Base-by-base conservation (phyloP, 2,888 invertebrate genomes). In the Cerceris ruficornis region DNA sequence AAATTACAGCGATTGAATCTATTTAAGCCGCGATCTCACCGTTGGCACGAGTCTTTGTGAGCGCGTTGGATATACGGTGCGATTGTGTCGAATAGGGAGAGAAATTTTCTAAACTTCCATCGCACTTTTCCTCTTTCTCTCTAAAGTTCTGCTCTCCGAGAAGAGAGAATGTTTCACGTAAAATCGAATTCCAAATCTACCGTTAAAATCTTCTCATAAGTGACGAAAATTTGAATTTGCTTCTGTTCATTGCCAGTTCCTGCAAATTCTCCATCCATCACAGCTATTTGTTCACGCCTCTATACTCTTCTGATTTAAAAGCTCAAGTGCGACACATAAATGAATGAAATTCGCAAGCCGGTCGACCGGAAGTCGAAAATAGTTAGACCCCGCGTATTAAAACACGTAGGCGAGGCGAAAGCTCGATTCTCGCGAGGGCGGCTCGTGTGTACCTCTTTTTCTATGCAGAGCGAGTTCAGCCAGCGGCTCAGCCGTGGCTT, bases 401-500 rank as follows among this genome's bases (percentile, higher is more conserved):
- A 17, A 55, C 17, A 7, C 28, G 7, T 55, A 55, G 55, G 17
- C 55, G 17, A 55, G 17, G 17, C 4, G 55, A 55, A 17, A 55
- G 7, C 55, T 17, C 55, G 17, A 17, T 55, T 55, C 28, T 7
- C 55, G 17, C 7, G 46, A 46, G 46, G 46, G 46, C 46, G 15
- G 17, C 28, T 8, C 28, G 55, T 55, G 50, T 59, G 15, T 59
- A 62, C 73, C 68, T 74, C 69, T 65, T 69, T 46, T 55, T 28
- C 60, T 49, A 1, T 7, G 58, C 73, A 49, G 49, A 52, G 68
- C 28, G 64, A 64, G 54, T 49, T 55, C 54, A 74, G 66, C 46
- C 61, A 60, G 71, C 71, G 61, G 68, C 77, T 72, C 64, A 41
- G 28, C 49, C 62, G 62, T 62, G 62, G 71, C 77, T 77, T 72